A percentile compares a stretch with the other conserved stretches of the same genome.
Evolutionary conservation across 64 coral and sea anemone genomes (phyloP).

Genomic region (Trachythela sp.): DNA sequence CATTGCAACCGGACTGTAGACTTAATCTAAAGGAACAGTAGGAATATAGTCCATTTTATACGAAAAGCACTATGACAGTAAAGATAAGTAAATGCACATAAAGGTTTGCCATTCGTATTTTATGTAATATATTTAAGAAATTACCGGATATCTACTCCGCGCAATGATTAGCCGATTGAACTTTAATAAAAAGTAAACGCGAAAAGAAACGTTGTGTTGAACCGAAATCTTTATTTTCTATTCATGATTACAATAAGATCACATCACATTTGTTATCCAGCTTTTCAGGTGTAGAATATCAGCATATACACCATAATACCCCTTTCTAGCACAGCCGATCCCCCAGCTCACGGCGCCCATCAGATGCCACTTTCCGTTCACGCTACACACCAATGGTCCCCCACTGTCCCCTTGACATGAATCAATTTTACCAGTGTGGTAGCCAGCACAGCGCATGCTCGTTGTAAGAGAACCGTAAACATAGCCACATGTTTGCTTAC

Average conservation of each 20-base stretch:
- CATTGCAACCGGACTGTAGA: no score
- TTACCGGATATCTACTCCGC: no score
- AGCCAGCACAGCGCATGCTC: not conserved
- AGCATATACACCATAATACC: not conserved
- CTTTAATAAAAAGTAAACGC: no score
- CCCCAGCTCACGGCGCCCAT: conserved; percentile 21
- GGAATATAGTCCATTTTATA: no score
- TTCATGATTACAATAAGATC: not conserved
- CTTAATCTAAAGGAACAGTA: no score
- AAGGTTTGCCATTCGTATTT: no score
- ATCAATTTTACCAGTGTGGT: not conserved
- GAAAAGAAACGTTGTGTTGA: no score
- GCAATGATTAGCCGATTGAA: no score
- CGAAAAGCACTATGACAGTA: no score
- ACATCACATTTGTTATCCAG: not conserved
- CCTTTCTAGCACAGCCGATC: not conserved
- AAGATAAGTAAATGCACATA: no score
- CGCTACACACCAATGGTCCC: conserved; percentile 6
- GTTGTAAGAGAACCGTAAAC: not conserved
- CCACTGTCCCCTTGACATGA: not conserved
- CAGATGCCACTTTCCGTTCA: not conserved
- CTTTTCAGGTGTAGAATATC: not conserved
- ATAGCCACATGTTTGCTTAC: not conserved
- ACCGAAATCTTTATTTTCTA: no score
- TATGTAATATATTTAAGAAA: no score